Evolutionary conservation across 2,797 vertebrate species (phyloP).

Genomic region (Aphelocoma californica): DNA sequence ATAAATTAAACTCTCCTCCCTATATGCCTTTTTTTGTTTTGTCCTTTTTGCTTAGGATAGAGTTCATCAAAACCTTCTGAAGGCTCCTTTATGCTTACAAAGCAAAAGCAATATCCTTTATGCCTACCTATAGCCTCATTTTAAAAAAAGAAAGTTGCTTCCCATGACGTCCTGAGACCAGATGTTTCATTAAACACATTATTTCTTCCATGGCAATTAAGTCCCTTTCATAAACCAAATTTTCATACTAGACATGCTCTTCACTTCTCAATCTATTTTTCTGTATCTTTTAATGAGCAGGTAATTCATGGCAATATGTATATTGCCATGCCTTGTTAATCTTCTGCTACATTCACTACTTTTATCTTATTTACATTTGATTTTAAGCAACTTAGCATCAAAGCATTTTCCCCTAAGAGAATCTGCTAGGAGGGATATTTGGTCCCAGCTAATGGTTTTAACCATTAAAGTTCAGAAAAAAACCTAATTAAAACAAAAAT

Average conservation of each 20-base stretch:
- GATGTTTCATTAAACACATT: not conserved
- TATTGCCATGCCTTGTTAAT: not conserved
- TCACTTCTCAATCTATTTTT: not conserved
- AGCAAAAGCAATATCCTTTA: not conserved
- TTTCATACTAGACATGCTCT: not conserved
- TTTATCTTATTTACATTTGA: not conserved
- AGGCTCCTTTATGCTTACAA: not conserved
- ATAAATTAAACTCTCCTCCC: not conserved
- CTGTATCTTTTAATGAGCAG: not conserved
- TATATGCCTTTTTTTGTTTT: not conserved
- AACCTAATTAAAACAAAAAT: not conserved
- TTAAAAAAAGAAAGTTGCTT: not conserved
- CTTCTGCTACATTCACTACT: not conserved
- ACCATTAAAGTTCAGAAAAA: not conserved
- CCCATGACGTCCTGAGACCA: not conserved
- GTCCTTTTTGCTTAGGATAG: not conserved
- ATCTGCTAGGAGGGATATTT: not conserved
- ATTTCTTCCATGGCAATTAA: not conserved
- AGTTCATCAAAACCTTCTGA: not conserved
- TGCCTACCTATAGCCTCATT: accelerated
- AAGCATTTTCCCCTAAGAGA: not conserved
- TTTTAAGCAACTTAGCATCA: not conserved
- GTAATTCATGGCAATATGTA: too few relatives aligned
- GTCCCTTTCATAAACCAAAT: not conserved
- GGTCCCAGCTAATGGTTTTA: not conserved